Percentiles rank a stretch among this genome's conserved stretches.
Conservation (phyloP, 2,797 vertebrate genomes). For the Columba guinea region DNA sequence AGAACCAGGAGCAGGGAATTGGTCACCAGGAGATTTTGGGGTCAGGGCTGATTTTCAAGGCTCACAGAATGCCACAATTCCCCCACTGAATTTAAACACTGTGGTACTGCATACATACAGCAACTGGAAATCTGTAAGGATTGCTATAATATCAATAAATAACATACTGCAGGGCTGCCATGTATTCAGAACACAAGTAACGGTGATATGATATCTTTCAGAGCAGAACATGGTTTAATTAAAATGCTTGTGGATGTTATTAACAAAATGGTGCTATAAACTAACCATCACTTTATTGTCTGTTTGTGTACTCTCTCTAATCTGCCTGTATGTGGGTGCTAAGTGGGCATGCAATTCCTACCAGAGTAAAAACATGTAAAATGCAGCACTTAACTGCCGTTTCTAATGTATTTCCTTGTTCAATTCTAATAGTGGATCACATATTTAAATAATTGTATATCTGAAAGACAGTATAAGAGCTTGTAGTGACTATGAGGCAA, state of each 20-base stretch:
- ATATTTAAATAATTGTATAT: neutral
- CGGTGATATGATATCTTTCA: neutral
- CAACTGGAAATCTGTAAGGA: neutral
- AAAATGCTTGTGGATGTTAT: neutral
- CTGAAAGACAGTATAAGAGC: neutral
- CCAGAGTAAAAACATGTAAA: neutral
- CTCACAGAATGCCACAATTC: neutral
- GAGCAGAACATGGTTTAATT: neutral
- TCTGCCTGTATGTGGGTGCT: neutral
- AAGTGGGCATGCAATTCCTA: neutral
- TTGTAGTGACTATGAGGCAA: neutral
- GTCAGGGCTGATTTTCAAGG: neutral
- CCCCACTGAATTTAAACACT: neutral
- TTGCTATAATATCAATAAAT: neutral
- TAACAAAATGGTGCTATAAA: neutral
- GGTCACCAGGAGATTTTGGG: neutral
- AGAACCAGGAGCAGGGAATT: neutral
- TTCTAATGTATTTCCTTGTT: neutral
- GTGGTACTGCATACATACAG: neutral
- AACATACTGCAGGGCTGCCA: neutral
- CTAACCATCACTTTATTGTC: neutral
- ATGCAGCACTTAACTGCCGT: neutral
- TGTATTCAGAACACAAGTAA: neutral
- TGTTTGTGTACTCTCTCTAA: neutral
- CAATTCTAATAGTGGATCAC: neutral